Conservation (phyloP, 2,113 vertebrate genomes). For the Eulemur macaco region DNA sequence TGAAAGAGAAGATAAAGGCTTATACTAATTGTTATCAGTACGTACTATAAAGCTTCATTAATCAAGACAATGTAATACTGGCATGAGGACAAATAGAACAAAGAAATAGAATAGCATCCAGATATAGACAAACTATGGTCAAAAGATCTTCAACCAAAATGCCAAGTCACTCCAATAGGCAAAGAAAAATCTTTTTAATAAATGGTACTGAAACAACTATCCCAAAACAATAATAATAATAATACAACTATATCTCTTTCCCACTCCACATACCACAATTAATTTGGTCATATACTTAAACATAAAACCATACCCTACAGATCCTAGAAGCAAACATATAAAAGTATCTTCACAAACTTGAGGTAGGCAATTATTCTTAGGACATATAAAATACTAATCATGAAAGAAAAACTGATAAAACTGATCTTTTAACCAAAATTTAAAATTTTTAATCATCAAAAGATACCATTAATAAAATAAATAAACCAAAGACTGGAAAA, state of each 20-base stretch:
- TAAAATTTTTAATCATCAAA: not conserved
- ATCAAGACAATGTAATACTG: not conserved
- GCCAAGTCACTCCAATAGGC: not conserved
- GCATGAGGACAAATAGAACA: not conserved
- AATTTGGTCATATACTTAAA: not conserved
- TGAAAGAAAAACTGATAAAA: not conserved
- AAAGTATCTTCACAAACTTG: not conserved
- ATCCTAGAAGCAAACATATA: not conserved
- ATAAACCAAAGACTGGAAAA: not conserved
- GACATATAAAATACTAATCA: not conserved
- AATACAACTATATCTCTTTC: not conserved
- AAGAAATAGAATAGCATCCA: not conserved
- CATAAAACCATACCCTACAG: not conserved
- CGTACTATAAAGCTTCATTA: not conserved
- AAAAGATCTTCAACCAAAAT: not conserved
- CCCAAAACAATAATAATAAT: slow-evolving; percentile 23
- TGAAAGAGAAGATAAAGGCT: not conserved
- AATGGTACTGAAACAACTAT: not conserved
- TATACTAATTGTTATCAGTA: not conserved
- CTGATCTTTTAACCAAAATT: not conserved
- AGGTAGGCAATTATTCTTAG: not conserved
- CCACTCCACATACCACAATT: not conserved
- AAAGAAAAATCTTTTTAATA: slow-evolving; percentile 13
- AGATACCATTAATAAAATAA: not conserved
- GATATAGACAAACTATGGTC: not conserved